These are phyloP conservation scores for Phortica magna DNA, from an alignment of 2,888 invertebrate species.

Conservation along the genomic window DNA sequence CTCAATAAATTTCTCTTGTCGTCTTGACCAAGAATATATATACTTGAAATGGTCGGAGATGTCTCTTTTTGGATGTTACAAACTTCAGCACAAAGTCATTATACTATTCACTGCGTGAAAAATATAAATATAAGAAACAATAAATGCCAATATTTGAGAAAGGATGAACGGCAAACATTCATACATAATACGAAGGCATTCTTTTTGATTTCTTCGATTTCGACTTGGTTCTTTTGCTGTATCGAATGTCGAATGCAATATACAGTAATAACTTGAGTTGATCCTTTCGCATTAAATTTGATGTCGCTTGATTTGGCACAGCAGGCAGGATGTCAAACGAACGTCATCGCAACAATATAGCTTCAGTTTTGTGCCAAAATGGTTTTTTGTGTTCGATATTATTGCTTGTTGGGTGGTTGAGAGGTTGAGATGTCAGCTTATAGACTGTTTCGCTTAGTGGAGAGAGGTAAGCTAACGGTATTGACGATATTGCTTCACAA, in stretches of 20 bases:
- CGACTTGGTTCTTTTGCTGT: background rate
- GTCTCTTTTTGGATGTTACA: too few relatives aligned
- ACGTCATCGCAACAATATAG: background rate
- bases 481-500: background rate
- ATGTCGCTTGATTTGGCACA: constrained; percentile 45
- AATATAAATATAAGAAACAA: too few relatives aligned
- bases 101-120: too few relatives aligned
- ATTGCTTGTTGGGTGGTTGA: background rate
- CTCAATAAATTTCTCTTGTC: too few relatives aligned
- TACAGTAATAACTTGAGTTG: constrained; percentile 58
- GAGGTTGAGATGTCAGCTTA: background rate
- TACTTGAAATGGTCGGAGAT: too few relatives aligned
- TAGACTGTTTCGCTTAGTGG: too few relatives aligned
- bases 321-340: constrained; percentile 43
- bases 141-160: background rate
- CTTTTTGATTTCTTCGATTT: background rate
- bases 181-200: too few relatives aligned
- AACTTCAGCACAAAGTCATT: too few relatives aligned
- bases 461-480: background rate
- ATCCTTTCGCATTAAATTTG: constrained; percentile 62
- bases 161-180: background rate
- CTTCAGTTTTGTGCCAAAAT: background rate
- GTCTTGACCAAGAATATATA: too few relatives aligned
- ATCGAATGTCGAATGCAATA: background rate
- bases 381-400: background rate